phyloP scores from a whole-genome alignment of 2,113 vertebrate genomes.

The Andinoacara biseriatus region DNA sequence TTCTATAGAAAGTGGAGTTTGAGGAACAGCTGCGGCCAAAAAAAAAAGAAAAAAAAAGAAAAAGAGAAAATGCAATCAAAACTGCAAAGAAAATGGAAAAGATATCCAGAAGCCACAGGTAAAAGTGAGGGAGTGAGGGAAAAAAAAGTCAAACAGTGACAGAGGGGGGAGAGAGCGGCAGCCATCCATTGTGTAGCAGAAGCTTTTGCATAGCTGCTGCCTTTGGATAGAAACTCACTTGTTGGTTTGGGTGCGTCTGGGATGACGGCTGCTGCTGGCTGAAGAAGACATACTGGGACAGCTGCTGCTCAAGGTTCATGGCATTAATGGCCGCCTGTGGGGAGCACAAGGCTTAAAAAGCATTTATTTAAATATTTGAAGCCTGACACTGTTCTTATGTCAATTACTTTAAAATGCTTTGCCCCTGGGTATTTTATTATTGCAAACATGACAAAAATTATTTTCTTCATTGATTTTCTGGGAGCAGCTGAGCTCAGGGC shows the following conservation, averaged over 20 bases:
- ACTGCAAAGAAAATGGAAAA: not conserved
- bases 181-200: not conserved
- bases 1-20: not conserved
- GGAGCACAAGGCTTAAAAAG: not conserved
- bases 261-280: constrained; percentile 86
- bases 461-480: not conserved
- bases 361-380: not conserved
- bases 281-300: constrained; percentile 90
- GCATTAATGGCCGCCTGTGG: constrained; percentile 88
- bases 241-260: constrained; percentile 82
- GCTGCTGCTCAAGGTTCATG: constrained; percentile 90
- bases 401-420: not conserved
- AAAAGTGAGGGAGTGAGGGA: not conserved
- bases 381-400: not conserved
- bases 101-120: not conserved
- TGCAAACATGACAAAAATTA: too few species aligned
- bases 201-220: not conserved
- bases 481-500: not conserved
- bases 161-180: not conserved
- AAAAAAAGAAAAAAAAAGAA: not conserved
- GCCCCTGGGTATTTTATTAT: not conserved
- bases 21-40: accelerated
- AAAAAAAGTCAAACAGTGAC: not conserved
- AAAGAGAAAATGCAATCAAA: not conserved
- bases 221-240: constrained; percentile 66